Evolutionary conservation across 2,113 vertebrate species (phyloP).

Genomic region (Craseonycteris thonglongyai): DNA sequence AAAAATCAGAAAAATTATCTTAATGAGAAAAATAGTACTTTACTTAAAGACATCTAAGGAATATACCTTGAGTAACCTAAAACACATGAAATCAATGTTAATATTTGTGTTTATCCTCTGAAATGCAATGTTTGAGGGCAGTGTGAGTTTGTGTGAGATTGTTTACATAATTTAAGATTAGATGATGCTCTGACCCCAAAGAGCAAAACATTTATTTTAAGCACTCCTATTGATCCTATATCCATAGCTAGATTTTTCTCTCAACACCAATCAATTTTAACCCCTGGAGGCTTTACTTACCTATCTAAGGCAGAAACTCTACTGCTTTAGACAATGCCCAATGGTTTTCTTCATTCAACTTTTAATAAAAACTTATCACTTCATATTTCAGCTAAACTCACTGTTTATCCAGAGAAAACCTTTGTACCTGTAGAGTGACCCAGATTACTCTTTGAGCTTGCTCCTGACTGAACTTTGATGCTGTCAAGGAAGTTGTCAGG

Average conservation of each 20-base stretch:
- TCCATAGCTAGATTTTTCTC: background rate
- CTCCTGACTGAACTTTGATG: background rate
- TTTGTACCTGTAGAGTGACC: background rate
- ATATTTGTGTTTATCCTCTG: background rate
- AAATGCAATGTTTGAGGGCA: background rate
- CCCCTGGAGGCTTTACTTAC: background rate
- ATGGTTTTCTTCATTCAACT: background rate
- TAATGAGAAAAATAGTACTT: conserved; percentile 7
- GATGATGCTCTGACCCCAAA: background rate
- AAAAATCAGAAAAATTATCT: conserved; percentile 24
- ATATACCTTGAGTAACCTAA: background rate
- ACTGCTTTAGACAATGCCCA: background rate
- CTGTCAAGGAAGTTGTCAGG: background rate
- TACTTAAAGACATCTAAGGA: background rate
- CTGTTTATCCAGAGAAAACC: background rate
- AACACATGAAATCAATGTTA: background rate
- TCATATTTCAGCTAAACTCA: background rate
- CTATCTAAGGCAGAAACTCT: background rate
- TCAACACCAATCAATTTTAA: background rate
- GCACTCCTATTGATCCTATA: background rate
- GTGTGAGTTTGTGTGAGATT: background rate
- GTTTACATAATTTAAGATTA: background rate
- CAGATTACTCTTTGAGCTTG: background rate
- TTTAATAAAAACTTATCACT: background rate
- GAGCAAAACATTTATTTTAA: background rate